These are phyloP conservation scores for Galemys pyrenaicus DNA, from an alignment of 2,113 vertebrate species.

Conservation along the genomic window DNA sequence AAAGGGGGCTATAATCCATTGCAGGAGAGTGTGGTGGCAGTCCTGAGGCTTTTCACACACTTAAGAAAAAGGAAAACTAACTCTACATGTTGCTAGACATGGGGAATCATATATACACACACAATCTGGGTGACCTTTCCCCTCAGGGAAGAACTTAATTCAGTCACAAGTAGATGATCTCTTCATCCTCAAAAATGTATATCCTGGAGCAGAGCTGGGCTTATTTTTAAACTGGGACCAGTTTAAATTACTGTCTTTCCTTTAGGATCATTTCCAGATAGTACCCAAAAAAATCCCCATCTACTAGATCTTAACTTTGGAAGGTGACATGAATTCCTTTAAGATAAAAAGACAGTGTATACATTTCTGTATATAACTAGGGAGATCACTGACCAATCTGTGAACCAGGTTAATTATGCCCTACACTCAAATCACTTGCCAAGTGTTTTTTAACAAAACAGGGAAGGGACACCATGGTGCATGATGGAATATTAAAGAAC, in stretches of 20 bases:
- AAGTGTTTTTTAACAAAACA: neutral
- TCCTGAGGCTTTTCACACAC: neutral
- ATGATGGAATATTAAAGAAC: slow-evolving; percentile 10
- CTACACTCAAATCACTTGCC: neutral
- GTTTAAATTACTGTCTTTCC: slow-evolving; percentile 17
- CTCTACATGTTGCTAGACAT: neutral
- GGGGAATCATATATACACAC: neutral
- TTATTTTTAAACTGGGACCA: neutral
- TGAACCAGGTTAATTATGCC: slow-evolving; percentile 1
- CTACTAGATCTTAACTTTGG: slow-evolving; percentile 7
- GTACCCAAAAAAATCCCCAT: neutral
- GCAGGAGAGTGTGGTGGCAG: neutral
- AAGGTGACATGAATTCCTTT: neutral
- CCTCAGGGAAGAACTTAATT: neutral
- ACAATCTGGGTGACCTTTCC: neutral
- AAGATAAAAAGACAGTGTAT: neutral
- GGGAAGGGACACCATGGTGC: neutral
- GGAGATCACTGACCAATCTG: neutral
- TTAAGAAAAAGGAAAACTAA: neutral
- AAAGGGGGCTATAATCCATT: neutral
- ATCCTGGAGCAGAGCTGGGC: neutral
- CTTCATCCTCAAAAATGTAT: slow-evolving; percentile 6
- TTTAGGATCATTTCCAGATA: slow-evolving; percentile 29
- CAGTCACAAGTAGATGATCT: neutral
- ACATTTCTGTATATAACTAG: slow-evolving; percentile 1